Conservation (phyloP, 2,888 invertebrate species). For the Lymantria dispar region DNA sequence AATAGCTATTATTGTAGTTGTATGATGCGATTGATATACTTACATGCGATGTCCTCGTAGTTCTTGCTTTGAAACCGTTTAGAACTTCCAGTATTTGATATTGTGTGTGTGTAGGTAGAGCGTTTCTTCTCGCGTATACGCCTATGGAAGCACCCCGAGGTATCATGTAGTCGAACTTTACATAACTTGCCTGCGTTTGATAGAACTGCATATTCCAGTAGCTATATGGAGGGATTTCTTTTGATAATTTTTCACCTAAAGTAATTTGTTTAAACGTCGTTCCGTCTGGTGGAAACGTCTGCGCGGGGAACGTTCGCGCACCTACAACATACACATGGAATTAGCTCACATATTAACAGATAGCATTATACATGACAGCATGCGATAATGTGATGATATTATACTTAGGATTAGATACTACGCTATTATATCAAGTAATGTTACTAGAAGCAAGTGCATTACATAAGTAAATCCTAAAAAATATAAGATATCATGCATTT, state of each 20-base stretch:
- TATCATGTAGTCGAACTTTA: constrained; percentile 96
- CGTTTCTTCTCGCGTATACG: constrained; percentile 96
- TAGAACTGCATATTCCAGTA: constrained; percentile 99
- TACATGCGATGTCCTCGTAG: constrained; percentile 92
- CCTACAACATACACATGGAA: constrained; percentile 76
- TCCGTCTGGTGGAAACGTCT: constrained; percentile 96
- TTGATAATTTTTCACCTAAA: constrained; percentile 92
- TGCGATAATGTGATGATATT: constrained; percentile 64
- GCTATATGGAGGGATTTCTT: constrained; percentile 95
- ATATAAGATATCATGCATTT: constrained; percentile 49
- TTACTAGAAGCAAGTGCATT: constrained; percentile 48
- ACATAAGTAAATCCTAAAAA: constrained; percentile 32
- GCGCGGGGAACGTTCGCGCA: constrained; percentile 93
- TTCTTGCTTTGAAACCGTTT: constrained; percentile 93
- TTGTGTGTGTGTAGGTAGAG: constrained; percentile 97
- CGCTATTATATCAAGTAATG: constrained; percentile 15
- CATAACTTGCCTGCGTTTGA: constrained; percentile 95
- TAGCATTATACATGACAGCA: constrained; percentile 10
- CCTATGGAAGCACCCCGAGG: constrained; percentile 96
- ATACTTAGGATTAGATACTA: constrained; percentile 8
- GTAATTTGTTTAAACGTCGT: constrained; percentile 95
- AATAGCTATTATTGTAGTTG: not conserved
- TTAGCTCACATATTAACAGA: constrained; percentile 24
- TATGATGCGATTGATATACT: constrained; percentile 64
- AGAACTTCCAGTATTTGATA: constrained; percentile 97